Base-by-base conservation (phyloP, 2,888 invertebrate genomes). In the Pyralis farinalis region DNA sequence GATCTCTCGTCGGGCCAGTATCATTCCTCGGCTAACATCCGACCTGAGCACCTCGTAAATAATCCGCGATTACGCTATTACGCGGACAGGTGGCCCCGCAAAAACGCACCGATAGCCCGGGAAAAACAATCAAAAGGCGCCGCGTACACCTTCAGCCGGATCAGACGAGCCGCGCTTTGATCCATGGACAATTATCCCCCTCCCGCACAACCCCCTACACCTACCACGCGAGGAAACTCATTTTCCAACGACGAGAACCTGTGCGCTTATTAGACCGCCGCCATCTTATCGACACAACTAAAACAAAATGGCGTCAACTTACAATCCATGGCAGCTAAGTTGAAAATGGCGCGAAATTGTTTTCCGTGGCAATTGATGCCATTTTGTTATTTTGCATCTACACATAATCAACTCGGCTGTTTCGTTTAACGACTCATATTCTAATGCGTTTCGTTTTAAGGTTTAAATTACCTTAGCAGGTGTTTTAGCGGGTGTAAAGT, bases 91-190 rank as follows among this genome's bases (percentile, higher is more conserved):
- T 75, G 75, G 62, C 48, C 43, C 51, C 53, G 60, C 69, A 74
- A 74, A 73, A 74, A 70, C 63, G 52, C 46, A 49, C 63, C 66
- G 67, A 68, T 62, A 61, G 55, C 62, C 49, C 63, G 58, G 74
- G 81, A 81, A 84, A 85, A 85, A 84, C 84, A 82, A 84, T 84
- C 83, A 81, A 84, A 85, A 76, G 82, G 78, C 75, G 77, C 84
- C 83, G 83, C 80, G 53, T 50, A 57, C 56, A 8, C 25, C 7
- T 7, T n/a, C 25, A 54, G 59, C 55, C 61, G 53, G 74, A 70
- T 75, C 80, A 68, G 71, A 71, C 65, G 62, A 54, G 66, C 68
- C 70, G 70, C 57, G 70, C 78, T 75, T 76, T 78, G 78, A 75
- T 75, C 78, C 68, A 58, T 69, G 69, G 67, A 76, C 81, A 80